Evolutionary conservation across 35 echinoderm and acorn worm species (phyloP), one percentile per base, ranked within the genome.

Genomic region (Apostichopus californicus): DNA sequence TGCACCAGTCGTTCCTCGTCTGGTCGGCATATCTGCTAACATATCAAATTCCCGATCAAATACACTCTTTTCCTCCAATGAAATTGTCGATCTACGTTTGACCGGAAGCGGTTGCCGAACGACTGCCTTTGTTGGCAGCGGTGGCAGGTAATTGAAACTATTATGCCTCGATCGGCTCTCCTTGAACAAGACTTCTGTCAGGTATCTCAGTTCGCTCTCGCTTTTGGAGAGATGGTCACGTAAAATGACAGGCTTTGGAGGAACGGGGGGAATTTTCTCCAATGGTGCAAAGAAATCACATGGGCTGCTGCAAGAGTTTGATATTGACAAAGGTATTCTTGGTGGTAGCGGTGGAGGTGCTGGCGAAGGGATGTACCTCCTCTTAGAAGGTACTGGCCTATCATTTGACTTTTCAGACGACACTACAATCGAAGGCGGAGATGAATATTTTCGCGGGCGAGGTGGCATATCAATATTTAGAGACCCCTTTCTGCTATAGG

Each of bases 1-100:
- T 3, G 86, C 86, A 24, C 86, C 86, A 87, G 86, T 87, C 86
- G 86, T 87, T 66, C 86, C 86, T 87, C 86, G 86, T 21, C 86
- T 63, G 18, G 54, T 63, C 56, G 56, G 86, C 1, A 87, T 66
- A 71, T 87, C 86, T 10, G 17, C 54, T 28, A 64, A 57, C 54
- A 87, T 59, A 20, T 87, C 86, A 52, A 87, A 87, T 24, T 87
- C 86, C 3, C 10, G 54, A 25, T 87, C 86, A 26, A 87, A 87
- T 55, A 87, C 25, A 52, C 86, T 87, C 59, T 71, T 87, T 57
- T 87, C 86, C 5, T 87, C 86, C 57, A 87, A 59, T 18, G 86
- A 87, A 24, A 87, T 66, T 13, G 86, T 87, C 55, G 86, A 87
- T 63, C 86, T 63, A 10, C 86, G 55, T 17, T 59, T 87, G 86